Evolutionary conservation across 2,888 invertebrate species (phyloP).

Genomic region (Lasioglossum leucozonium): DNA sequence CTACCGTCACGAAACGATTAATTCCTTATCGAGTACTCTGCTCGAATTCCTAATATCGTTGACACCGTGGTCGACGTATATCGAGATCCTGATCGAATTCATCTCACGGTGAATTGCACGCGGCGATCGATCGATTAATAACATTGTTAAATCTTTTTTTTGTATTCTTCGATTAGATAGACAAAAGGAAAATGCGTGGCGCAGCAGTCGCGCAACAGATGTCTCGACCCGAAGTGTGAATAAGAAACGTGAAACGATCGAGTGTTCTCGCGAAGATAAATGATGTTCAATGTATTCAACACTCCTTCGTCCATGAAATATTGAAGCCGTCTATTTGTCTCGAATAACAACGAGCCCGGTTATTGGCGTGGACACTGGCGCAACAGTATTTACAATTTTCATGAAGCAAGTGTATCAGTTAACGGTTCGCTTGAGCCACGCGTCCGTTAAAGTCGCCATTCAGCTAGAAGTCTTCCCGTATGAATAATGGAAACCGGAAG

Average conservation of each 20-base stretch:
- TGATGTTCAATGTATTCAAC: constrained; percentile 1
- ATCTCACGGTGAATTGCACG: too few species aligned
- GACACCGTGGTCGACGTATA: background rate
- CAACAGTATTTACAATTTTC: constrained; percentile 4
- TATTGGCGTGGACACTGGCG: background rate
- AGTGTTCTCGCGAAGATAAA: background rate
- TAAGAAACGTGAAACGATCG: too few species aligned
- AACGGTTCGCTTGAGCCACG: constrained; percentile 2
- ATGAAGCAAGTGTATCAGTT: constrained; percentile 23
- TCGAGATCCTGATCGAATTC: background rate
- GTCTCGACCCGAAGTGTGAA: background rate
- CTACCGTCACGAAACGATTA: background rate
- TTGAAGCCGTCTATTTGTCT: background rate
- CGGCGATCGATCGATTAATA: too few species aligned
- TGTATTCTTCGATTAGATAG: background rate
- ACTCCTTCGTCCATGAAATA: background rate
- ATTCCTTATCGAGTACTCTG: background rate
- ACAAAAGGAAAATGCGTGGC: background rate
- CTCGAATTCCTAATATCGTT: background rate
- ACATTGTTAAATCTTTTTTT: too few species aligned
- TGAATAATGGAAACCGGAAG: constrained; percentile 50
- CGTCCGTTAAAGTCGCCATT: background rate
- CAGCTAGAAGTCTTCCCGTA: constrained; percentile 16
- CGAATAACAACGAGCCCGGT: background rate
- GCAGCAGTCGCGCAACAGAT: background rate